Conservation (phyloP, 2,797 vertebrate genomes). For the Threskiornis aethiopicus region DNA sequence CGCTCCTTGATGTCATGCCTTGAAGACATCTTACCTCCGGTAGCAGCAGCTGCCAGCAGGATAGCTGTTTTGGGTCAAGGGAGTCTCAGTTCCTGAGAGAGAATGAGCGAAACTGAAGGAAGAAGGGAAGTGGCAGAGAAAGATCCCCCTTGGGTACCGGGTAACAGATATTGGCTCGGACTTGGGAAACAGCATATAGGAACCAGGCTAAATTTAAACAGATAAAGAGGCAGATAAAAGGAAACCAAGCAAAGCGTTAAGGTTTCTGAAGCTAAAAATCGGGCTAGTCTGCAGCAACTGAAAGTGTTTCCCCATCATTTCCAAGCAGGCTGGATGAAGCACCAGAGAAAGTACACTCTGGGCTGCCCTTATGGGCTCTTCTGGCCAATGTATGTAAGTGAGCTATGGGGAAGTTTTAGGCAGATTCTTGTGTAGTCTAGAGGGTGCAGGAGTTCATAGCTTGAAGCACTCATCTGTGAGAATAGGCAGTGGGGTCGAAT, state of each 20-base stretch:
- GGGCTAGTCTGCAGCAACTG: not conserved
- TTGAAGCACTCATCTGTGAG: not conserved
- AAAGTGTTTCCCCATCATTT: not conserved
- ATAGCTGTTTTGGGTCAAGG: slow-evolving; percentile 30
- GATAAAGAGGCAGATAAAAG: slow-evolving; percentile 62
- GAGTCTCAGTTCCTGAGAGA: slow-evolving; percentile 15
- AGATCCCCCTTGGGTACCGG: slow-evolving; percentile 36
- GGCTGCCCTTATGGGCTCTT: slow-evolving; percentile 16
- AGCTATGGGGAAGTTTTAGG: not conserved
- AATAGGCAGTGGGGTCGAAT: not conserved
- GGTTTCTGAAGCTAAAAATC: slow-evolving; percentile 38
- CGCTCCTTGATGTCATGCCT: slow-evolving; percentile 48
- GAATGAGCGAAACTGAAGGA: slow-evolving; percentile 25
- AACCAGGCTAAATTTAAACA: slow-evolving; percentile 68
- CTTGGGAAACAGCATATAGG: slow-evolving; percentile 15
- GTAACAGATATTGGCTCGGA: slow-evolving; percentile 63
- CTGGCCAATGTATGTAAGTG: not conserved
- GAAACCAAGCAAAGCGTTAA: slow-evolving; percentile 51
- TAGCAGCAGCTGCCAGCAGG: slow-evolving; percentile 51
- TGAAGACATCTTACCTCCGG: slow-evolving; percentile 46
- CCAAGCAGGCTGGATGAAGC: slow-evolving; percentile 73
- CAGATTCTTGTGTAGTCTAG: not conserved
- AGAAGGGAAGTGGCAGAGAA: slow-evolving; percentile 28
- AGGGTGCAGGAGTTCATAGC: not conserved
- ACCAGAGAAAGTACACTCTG: not conserved